These are phyloP conservation scores for Crypturellus tataupa DNA, from an alignment of 2,797 vertebrate species.

Conservation along the genomic window DNA sequence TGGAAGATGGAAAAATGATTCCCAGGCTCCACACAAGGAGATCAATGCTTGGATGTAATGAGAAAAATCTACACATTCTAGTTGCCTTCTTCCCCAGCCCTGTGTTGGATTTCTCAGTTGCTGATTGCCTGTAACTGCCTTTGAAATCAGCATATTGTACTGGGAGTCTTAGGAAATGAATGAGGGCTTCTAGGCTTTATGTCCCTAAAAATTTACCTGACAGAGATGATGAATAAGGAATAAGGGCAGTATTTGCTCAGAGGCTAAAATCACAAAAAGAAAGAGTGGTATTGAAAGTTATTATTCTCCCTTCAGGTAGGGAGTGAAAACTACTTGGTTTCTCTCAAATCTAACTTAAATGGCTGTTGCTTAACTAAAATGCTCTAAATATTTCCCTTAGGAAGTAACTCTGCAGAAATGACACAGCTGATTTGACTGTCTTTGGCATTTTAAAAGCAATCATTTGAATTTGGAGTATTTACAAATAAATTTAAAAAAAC, in stretches of 20 bases:
- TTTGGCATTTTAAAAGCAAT: not conserved
- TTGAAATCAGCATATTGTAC: not conserved
- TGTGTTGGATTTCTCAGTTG: not conserved
- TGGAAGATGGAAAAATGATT: not conserved
- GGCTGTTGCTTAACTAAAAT: not conserved
- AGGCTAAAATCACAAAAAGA: not conserved
- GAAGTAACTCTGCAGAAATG: fast-evolving
- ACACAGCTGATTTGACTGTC: not conserved
- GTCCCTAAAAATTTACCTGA: not conserved
- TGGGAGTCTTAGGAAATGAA: not conserved
- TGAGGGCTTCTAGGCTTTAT: not conserved
- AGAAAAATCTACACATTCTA: not conserved
- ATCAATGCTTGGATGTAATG: not conserved
- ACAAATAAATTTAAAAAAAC: not conserved
- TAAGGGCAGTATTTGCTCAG: not conserved
- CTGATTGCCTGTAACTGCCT: not conserved
- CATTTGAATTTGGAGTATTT: not conserved
- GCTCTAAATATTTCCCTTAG: not conserved
- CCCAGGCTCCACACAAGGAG: not conserved
- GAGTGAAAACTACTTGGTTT: not conserved
- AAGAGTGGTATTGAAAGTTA: not conserved
- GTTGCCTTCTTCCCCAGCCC: not conserved
- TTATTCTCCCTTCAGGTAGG: not conserved
- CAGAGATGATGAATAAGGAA: not conserved
- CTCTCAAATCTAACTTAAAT: not conserved